These are phyloP conservation scores for Cylloceria caligata DNA, from an alignment of 2,888 invertebrate species.

Conservation along the genomic window DNA sequence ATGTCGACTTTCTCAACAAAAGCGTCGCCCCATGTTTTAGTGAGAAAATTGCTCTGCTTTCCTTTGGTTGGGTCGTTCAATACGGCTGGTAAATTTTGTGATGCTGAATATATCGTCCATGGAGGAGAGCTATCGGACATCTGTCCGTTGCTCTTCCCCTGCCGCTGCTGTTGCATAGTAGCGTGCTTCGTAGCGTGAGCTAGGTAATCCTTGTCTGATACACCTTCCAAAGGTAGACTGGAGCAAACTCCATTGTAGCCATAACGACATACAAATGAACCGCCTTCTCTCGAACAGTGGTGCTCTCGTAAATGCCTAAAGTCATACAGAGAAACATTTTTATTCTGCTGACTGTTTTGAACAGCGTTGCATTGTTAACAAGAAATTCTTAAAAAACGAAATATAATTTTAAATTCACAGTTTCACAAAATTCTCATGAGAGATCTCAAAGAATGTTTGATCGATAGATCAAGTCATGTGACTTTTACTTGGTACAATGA, in stretches of 20 bases:
- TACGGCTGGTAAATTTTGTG: slow-evolving; percentile 97
- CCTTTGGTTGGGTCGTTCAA: slow-evolving; percentile 97
- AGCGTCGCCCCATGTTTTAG: slow-evolving; percentile 98
- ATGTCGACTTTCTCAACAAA: slow-evolving; percentile 94
- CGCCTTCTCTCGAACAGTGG: slow-evolving; percentile 94
- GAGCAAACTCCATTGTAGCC: slow-evolving; percentile 95
- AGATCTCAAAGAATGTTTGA: no score
- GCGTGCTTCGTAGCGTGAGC: slow-evolving; percentile 91
- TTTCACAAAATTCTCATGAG: no score
- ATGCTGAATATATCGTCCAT: slow-evolving; percentile 96
- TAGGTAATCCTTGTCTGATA: slow-evolving; percentile 94
- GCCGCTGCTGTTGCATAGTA: slow-evolving; percentile 78
- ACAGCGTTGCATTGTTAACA: no score
- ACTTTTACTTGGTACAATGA: no score
- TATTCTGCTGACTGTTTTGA: not conserved
- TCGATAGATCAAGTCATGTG: no score
- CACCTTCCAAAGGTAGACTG: slow-evolving; percentile 94
- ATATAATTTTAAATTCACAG: no score
- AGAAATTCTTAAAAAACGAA: no score
- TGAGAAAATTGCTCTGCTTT: slow-evolving; percentile 96
- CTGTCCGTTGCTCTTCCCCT: slow-evolving; percentile 86
- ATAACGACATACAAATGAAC: slow-evolving; percentile 94
- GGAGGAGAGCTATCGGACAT: slow-evolving; percentile 75
- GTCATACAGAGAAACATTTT: slow-evolving; percentile 67
- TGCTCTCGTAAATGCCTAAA: slow-evolving; percentile 91